Evolutionary conservation across 1,140 invertebrate genomes (phyloP).

Genomic region (Drosophila ambigua): DNA sequence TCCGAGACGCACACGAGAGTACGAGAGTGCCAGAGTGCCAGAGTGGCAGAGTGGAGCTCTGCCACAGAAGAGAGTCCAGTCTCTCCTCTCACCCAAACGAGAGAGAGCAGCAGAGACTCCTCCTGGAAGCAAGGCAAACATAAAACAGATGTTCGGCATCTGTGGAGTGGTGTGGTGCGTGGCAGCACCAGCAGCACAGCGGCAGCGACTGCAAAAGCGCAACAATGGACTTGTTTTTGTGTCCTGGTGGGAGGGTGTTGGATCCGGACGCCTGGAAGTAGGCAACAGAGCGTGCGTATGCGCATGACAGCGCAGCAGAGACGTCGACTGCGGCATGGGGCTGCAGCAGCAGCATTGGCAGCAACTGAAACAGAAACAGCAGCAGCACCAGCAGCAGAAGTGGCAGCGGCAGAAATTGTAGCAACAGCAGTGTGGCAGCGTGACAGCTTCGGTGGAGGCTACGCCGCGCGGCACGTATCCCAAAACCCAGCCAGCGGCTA

Average conservation of each 20-base stretch:
- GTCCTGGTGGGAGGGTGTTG: too few relatives aligned
- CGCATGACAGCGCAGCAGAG: slow-evolving; percentile 54
- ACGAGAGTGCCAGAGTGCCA: not conserved
- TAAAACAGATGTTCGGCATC: slow-evolving; percentile 72
- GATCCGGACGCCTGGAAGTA: slow-evolving; percentile 60
- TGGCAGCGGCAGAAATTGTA: slow-evolving; percentile 36
- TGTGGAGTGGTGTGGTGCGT: slow-evolving; percentile 9
- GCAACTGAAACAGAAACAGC: not conserved
- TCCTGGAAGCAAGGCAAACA: slow-evolving; percentile 74
- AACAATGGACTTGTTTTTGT: slow-evolving; percentile 54
- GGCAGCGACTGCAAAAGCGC: slow-evolving; percentile 64
- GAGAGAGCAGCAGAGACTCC: slow-evolving; percentile 9
- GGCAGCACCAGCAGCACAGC: not conserved
- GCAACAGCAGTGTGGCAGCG: slow-evolving; percentile 62
- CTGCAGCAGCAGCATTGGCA: not conserved
- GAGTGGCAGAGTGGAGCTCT: not conserved
- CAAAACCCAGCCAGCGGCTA: slow-evolving; percentile 36
- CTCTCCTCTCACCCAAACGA: not conserved
- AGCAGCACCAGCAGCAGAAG: not conserved
- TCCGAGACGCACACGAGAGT: slow-evolving; percentile 26
- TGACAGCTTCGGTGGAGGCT: not conserved
- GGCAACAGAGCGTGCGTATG: slow-evolving; percentile 70
- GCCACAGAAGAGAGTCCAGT: slow-evolving; percentile 26
- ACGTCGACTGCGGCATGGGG: slow-evolving; percentile 1
- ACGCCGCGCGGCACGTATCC: slow-evolving; percentile 10